These are phyloP conservation scores for Pseudococcus viburni DNA, from an alignment of 2,888 invertebrate species.

Conservation along the genomic window DNA sequence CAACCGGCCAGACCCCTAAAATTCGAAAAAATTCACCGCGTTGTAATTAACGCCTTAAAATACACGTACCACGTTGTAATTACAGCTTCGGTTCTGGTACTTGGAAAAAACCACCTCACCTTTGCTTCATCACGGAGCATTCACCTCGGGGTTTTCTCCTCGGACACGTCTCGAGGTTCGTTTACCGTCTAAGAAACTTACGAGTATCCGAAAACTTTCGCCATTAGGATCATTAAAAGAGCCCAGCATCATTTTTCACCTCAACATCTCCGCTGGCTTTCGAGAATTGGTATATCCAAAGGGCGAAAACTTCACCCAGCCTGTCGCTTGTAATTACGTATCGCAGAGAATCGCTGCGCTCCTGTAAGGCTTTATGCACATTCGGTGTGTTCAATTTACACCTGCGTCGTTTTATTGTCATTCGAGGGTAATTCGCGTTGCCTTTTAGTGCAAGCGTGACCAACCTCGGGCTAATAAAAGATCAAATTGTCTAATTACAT, in stretches of 20 bases:
- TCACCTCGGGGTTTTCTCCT: background rate
- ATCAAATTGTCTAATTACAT: constrained; percentile 7
- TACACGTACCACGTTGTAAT: background rate
- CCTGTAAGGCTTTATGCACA: background rate
- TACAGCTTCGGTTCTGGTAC: background rate
- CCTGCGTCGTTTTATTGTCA: background rate
- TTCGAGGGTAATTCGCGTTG: background rate
- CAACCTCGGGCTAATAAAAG: constrained; percentile 4
- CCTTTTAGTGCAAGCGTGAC: background rate
- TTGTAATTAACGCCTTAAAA: too few species aligned
- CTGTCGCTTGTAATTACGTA: background rate
- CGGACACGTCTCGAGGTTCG: background rate
- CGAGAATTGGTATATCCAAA: background rate
- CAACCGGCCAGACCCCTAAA: too few species aligned
- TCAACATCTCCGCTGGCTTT: too few species aligned
- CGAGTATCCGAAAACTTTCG: background rate
- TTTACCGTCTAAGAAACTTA: background rate
- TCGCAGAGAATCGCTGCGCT: background rate
- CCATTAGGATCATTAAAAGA: background rate
- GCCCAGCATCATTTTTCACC: too few species aligned
- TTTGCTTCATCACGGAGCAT: background rate
- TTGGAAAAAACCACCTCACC: too few species aligned
- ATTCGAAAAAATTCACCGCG: too few species aligned
- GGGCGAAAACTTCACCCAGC: background rate
- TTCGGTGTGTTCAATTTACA: background rate